Evolutionary conservation across 2,888 invertebrate species (phyloP).

Genomic region (Spilarctia lutea): DNA sequence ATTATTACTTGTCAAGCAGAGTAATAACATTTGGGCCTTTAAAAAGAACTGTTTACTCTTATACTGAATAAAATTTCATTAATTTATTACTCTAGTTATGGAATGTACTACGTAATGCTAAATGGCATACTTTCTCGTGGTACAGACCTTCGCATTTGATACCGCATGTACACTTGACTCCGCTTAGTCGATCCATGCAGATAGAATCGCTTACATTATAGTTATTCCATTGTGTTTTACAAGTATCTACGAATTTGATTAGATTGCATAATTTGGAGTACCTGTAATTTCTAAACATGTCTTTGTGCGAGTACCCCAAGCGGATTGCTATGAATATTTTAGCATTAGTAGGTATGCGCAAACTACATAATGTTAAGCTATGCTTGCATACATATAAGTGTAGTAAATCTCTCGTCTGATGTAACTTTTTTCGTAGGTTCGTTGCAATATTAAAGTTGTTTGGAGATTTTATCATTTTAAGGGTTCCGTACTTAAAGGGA

Average conservation of each 20-base stretch:
- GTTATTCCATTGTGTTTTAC: slow-evolving; percentile 52
- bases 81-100: slow-evolving; percentile 13
- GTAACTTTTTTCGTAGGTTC: background rate
- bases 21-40: background rate
- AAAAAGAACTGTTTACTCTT: background rate
- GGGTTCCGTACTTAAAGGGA: no score
- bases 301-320: slow-evolving; percentile 6
- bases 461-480: background rate
- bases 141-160: slow-evolving; percentile 60
- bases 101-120: slow-evolving; percentile 64
- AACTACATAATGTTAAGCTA: background rate
- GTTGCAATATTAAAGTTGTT: background rate
- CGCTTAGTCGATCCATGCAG: slow-evolving; percentile 53
- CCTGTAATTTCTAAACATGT: slow-evolving; percentile 27
- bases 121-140: slow-evolving; percentile 72
- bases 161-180: slow-evolving; percentile 53
- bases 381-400: background rate
- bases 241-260: slow-evolving; percentile 27
- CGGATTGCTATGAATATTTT: slow-evolving; percentile 20
- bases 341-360: background rate
- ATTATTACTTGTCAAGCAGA: background rate
- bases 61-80: background rate
- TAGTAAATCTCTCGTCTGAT: background rate
- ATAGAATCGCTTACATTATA: slow-evolving; percentile 54
- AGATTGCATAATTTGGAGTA: slow-evolving; percentile 27